Evolutionary conservation across 2,797 vertebrate species (phyloP), one percentile per base, ranked within the genome.

Genomic region (Oophaga sylvatica): DNA sequence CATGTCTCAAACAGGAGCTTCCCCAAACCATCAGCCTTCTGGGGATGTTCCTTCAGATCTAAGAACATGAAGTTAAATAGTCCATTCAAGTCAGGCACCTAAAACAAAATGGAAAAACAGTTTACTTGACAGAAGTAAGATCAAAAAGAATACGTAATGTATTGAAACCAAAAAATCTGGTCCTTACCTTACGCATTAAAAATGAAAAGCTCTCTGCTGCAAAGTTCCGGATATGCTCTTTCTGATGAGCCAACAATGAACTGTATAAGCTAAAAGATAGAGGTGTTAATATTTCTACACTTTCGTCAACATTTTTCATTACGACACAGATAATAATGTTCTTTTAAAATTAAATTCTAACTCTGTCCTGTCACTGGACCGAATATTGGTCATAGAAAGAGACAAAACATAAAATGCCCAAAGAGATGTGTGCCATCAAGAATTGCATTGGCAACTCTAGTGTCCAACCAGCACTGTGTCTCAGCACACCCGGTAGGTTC

Each of bases 151-250:
- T 65, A 41, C n/a, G 22, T 4, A 10, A 10, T 57, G 17, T 22
- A 65, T 10, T 13, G 68, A 73, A n/a, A 45, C 9, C n/a, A 16
- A 48, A 22, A 45, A 9, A 17, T 65, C 26, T 75, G 11, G 9
- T 5, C 29, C 95, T 90, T 92, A 99, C 98, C 96, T 99, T 99
- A 93, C 98, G 97, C 97, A 99, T 97, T 88, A 99, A 90, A 92
- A 98, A 99, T 60, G 98, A 97, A 93, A 99, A 99, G 91, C 98
- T 99, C 93, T 99, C 98, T 0, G 98, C 98, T 88, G 98, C 98
- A 93, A 99, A 99, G 87, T 96, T 97, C 91, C 97, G 96, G 93
- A 99, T 97, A 91, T 99, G 97, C 45, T 96, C 95, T 89, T 98
- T 99, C 91, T 96, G 97, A 94, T 99, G 98, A 75, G 95, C 97